phyloP scores from a whole-genome alignment of 2,888 invertebrate species.

The Philonicus albiceps region DNA sequence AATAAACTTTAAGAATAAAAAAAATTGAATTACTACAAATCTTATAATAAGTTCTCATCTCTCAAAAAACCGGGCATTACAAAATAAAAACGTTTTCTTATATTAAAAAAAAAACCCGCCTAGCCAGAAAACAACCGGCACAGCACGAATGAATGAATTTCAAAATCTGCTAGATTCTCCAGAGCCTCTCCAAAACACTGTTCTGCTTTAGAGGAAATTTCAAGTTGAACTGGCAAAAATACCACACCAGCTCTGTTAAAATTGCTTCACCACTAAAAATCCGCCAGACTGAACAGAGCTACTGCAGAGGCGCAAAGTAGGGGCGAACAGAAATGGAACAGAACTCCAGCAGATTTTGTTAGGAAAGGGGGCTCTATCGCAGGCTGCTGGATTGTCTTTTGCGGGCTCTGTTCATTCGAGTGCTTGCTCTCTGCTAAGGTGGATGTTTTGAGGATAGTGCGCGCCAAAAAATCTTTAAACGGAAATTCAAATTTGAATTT shows the following conservation, averaged over 20 bases:
- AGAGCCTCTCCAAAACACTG: background rate
- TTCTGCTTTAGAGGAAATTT: background rate
- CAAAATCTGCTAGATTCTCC: background rate
- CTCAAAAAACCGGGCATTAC: background rate
- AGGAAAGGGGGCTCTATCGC: background rate
- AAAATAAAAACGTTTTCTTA: background rate
- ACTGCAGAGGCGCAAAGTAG: background rate
- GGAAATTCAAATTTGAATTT: background rate
- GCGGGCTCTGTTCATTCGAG: constrained; percentile 23
- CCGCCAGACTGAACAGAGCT: background rate
- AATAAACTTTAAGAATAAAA: no score
- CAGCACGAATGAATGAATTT: background rate
- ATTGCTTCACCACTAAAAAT: background rate
- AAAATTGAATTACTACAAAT: no score
- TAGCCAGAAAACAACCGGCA: background rate
- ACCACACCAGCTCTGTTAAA: no score
- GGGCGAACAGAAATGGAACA: background rate
- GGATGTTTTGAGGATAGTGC: background rate
- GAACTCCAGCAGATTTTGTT: background rate
- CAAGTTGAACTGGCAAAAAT: background rate
- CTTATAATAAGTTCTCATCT: background rate
- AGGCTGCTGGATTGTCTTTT: background rate
- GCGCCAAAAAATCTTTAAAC: background rate
- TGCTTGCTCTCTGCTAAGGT: background rate
- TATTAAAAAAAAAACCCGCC: background rate